Conservation (phyloP, 2,888 invertebrate species). For the Drosophila leonis region DNA sequence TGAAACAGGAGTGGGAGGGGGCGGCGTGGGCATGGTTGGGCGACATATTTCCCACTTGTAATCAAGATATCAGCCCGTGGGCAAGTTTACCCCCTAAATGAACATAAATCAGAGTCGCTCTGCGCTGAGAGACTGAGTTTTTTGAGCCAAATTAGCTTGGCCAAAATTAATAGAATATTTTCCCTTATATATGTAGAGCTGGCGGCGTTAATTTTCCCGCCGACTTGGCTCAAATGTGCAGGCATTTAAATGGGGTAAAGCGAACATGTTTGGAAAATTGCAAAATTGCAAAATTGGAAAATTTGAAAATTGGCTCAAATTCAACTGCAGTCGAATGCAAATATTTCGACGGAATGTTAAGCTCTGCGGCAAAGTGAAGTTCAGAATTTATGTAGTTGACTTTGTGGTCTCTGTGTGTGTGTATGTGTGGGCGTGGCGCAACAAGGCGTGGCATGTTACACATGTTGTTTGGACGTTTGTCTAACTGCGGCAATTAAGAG, state of each 20-base stretch:
- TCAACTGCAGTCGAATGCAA: conserved; percentile 57
- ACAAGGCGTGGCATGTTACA: conserved; percentile 42
- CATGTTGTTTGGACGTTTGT: conserved; percentile 62
- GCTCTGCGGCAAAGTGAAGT: conserved; percentile 30
- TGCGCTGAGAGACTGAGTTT: not conserved
- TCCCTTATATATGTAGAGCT: conserved; percentile 8
- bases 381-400: conserved; percentile 63
- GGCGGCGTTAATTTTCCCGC: conserved; percentile 22
- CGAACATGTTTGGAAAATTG: not conserved
- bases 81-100: conserved; percentile 57
- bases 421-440: conserved; percentile 4
- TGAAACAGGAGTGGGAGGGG: not conserved
- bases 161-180: conserved; percentile 65
- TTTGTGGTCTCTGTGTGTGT: conserved; percentile 7
- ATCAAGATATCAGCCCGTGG: conserved; percentile 71
- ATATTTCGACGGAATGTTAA: conserved; percentile 53
- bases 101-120: conserved; percentile 54
- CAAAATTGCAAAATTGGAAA: too few relatives aligned
- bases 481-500: conserved; percentile 74
- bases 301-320: conserved; percentile 40
- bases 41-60: conserved; percentile 70
- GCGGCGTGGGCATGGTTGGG: conserved; percentile 11
- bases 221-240: conserved; percentile 9
- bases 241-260: conserved; percentile 1
- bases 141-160: conserved; percentile 58